Evolutionary conservation across 2,888 invertebrate genomes (phyloP), one percentile per base, ranked within the genome.

Genomic region (Netelia fuscicornis): DNA sequence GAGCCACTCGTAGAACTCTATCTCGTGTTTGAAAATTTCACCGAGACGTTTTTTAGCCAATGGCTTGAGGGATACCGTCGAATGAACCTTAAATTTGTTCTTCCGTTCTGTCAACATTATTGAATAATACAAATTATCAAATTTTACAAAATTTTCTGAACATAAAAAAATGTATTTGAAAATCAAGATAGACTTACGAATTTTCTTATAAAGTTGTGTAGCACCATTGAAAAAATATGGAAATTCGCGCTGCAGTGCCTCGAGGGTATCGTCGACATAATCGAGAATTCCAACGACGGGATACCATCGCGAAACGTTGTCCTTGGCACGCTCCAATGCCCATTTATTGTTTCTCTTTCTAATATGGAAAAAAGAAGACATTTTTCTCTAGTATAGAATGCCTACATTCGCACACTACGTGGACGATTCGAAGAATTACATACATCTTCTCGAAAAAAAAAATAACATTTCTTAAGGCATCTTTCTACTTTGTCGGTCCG

Each of bases 221-320:
- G 95, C 95, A n/a, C 95, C 95, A 86, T 92, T 94, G 88, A 96
- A 96, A 90, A 95, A 96, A 86, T 94, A 94, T 2, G 96, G 95
- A 78, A 96, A 92, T 88, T 92, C 92, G 25, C 92, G 91, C 90
- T 96, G 95, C 42, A 96, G 90, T 2, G 95, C 93, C 64, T 94
- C 92, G 42, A 96, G 90, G 5, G 96, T 95, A 71, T 94, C 92
- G 87, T 95, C 95, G 85, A 96, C 91, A 87, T 95, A 94, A 91
- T 96, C 96, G 85, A 96, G 91, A 52, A 96, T 93, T 25, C 96
- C 96, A 48, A 96, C 95, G 1, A 95, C 95, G 3, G 94, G 94
- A 91, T 95, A 96, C 93, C 95, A 95, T 87, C 94, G 94, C 79
- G 95, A 94, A 2, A 96, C 95, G 86, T 95, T 96, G 56, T 90